These are phyloP conservation scores for Bradypodion pumilum DNA, from an alignment of 2,797 vertebrate species.

Conservation along the genomic window DNA sequence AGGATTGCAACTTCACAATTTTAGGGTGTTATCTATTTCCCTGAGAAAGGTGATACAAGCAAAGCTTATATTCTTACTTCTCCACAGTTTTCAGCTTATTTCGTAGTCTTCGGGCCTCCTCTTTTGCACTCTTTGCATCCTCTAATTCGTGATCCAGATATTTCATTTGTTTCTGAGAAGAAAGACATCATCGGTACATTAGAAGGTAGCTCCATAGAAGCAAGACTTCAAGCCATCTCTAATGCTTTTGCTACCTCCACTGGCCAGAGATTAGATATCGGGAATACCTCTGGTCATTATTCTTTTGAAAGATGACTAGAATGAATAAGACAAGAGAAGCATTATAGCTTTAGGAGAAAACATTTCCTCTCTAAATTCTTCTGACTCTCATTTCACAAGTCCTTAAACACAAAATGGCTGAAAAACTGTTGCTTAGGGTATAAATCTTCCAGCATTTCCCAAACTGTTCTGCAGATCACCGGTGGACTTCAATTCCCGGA, in stretches of 20 bases:
- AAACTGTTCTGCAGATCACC: no score
- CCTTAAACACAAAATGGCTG: not conserved
- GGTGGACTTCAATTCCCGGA: no score
- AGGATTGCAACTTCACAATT: not conserved
- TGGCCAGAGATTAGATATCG: conserved; percentile 8
- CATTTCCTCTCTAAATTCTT: not conserved
- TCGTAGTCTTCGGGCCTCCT: conserved; percentile 84
- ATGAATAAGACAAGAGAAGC: not conserved
- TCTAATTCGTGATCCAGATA: conserved; percentile 89
- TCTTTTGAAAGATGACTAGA: not conserved
- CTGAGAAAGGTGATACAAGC: not conserved
- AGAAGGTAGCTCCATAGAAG: conserved; percentile 33
- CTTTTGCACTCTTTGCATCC: conserved; percentile 84
- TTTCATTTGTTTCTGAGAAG: conserved; percentile 91
- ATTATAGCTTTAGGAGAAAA: not conserved
- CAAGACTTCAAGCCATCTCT: not conserved
- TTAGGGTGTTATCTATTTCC: not conserved
- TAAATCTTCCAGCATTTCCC: no score
- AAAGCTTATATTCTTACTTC: conserved; percentile 75
- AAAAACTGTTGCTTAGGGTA: no score
- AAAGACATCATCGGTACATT: conserved; percentile 22
- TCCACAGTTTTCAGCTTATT: conserved; percentile 89
- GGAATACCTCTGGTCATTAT: not conserved
- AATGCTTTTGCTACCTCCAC: not conserved
- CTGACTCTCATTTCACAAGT: not conserved